phyloP scores from a whole-genome alignment of 2,888 invertebrate species.

The Lasius fuliginosus region DNA sequence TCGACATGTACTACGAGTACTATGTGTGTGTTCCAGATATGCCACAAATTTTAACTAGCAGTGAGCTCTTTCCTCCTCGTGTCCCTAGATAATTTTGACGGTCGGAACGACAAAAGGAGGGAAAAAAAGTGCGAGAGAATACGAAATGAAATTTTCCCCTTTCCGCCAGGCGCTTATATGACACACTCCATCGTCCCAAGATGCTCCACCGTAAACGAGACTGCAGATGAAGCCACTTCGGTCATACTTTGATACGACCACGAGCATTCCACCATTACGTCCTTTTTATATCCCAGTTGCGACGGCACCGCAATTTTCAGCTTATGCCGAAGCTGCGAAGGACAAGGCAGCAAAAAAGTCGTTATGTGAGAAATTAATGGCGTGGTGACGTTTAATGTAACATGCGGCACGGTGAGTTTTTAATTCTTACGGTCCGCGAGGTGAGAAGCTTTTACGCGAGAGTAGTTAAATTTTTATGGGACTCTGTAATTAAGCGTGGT shows the following conservation, averaged over 20 bases:
- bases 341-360: constrained; percentile 20
- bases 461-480: constrained; percentile 34
- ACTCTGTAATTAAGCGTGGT: constrained; percentile 21
- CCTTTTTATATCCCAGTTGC: constrained; percentile 33
- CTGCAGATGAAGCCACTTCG: constrained; percentile 67
- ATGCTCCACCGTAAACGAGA: constrained; percentile 66
- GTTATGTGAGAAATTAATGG: constrained; percentile 37
- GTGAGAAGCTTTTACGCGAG: constrained; percentile 37
- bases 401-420: constrained; percentile 16
- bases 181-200: constrained; percentile 55
- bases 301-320: constrained; percentile 35
- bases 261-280: constrained; percentile 34
- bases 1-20: not conserved
- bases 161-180: constrained; percentile 57
- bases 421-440: constrained; percentile 38
- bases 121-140: constrained; percentile 57
- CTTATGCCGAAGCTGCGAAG: constrained; percentile 8
- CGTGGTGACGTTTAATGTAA: constrained; percentile 46
- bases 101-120: constrained; percentile 41
- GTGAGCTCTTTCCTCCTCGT: constrained; percentile 13
- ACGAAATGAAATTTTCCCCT: constrained; percentile 68
- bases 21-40: not conserved
- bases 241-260: constrained; percentile 62
- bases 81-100: constrained; percentile 63
- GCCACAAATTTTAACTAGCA: constrained; percentile 22